These are phyloP conservation scores for Euthynnus affinis DNA, from an alignment of 2,797 vertebrate genomes.

Conservation along the genomic window DNA sequence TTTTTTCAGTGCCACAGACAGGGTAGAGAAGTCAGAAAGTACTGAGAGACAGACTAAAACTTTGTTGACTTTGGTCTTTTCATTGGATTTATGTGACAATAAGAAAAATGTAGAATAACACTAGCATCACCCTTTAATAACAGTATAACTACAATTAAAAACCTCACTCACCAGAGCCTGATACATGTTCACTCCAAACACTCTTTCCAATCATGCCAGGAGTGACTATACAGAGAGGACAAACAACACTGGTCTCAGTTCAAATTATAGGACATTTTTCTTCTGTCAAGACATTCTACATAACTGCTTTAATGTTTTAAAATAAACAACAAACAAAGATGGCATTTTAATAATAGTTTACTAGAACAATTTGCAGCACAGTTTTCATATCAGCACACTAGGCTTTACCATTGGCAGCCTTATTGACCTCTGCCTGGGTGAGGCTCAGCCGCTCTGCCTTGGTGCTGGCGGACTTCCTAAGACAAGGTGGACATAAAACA, in stretches of 20 bases:
- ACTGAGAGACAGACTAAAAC: no score
- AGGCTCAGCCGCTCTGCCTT: constrained; percentile 83
- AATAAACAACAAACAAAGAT: neutral
- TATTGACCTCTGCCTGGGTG: constrained; percentile 77
- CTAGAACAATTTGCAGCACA: neutral
- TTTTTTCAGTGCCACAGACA: no score
- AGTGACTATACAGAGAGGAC: constrained; percentile 70
- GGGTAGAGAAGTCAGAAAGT: neutral
- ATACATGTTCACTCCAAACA: constrained; percentile 83
- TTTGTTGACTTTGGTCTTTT: no score
- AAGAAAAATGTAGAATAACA: neutral
- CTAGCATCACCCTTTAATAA: neutral
- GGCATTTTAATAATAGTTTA: neutral
- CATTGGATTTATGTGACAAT: no score
- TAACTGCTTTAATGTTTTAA: neutral
- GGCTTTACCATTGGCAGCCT: constrained; percentile 78
- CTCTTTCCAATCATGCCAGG: constrained; percentile 85
- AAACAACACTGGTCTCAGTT: constrained; percentile 17
- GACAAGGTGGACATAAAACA: constrained; percentile 51
- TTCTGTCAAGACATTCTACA: neutral
- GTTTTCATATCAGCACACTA: neutral
- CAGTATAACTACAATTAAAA: neutral
- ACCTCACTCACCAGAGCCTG: constrained; percentile 76
- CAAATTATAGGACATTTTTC: neutral
- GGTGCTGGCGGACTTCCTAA: constrained; percentile 81